Percentiles rank a stretch among this genome's conserved stretches.
Evolutionary conservation across 2,113 vertebrate species (phyloP).

Genomic region (Daphoenositta chrysoptera): DNA sequence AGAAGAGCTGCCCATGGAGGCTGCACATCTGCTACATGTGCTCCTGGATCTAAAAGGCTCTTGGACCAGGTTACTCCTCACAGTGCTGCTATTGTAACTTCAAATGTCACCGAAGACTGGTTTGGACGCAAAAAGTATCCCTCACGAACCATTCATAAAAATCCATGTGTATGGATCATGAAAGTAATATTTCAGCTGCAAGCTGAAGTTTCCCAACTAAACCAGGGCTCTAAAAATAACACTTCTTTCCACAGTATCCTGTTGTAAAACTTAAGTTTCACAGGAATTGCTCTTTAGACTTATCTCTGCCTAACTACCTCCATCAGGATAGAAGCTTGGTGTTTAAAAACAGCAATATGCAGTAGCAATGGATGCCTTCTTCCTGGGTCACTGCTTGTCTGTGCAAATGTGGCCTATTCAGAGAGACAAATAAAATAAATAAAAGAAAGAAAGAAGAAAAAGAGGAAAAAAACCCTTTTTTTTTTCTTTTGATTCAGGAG

Average conservation of each 20-base stretch:
- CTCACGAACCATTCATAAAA: not conserved
- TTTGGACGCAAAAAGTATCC: not conserved
- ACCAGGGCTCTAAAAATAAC: not conserved
- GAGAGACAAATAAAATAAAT: not conserved
- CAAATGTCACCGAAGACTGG: not conserved
- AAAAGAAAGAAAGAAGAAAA: rapidly evolving
- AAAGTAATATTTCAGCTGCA: not conserved
- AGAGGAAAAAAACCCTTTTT: rapidly evolving
- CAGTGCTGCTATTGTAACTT: not conserved
- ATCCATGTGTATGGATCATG: not conserved
- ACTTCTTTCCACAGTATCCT: not conserved
- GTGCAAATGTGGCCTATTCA: not conserved
- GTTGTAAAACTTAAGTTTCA: not conserved
- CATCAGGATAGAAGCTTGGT: not conserved
- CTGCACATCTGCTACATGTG: not conserved
- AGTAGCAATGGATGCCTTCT: not conserved
- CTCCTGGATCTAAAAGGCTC: not conserved
- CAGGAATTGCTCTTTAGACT: not conserved
- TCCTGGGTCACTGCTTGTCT: not conserved
- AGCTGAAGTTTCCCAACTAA: not conserved
- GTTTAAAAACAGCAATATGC: not conserved
- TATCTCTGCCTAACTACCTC: not conserved
- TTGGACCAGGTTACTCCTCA: not conserved
- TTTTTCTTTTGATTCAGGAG: not conserved
- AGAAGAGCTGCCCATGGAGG: not conserved